Conservation (phyloP, 1,140 invertebrate genomes). For the Physella acuta region DNA sequence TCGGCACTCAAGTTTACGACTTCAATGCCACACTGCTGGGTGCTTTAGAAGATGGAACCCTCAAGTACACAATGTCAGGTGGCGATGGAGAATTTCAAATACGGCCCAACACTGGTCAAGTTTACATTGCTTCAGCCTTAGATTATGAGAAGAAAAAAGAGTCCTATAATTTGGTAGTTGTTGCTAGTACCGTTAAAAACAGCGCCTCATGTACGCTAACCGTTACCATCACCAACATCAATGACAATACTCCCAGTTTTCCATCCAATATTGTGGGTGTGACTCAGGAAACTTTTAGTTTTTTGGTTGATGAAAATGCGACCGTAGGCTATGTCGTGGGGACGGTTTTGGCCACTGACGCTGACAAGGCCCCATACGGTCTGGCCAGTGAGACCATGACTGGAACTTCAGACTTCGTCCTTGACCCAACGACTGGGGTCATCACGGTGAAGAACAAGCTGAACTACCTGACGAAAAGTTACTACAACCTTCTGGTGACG, state of each 20-base stretch:
- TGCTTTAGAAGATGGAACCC: conserved; percentile 16
- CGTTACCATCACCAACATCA: background rate
- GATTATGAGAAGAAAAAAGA: conserved; percentile 20
- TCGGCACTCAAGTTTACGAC: conserved; percentile 1
- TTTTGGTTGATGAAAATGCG: background rate
- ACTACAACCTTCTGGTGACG: background rate
- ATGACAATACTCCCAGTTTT: conserved; percentile 9
- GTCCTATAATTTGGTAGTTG: background rate
- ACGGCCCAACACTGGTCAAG: background rate
- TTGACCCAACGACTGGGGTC: background rate
- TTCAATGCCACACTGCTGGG: conserved; percentile 7
- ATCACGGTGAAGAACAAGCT: background rate
- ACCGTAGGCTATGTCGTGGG: background rate
- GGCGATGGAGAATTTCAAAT: background rate
- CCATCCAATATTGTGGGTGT: background rate
- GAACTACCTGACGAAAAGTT: background rate
- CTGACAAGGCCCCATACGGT: background rate
- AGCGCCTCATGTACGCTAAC: conserved; percentile 7
- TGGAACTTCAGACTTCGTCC: background rate
- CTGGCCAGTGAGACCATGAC: background rate
- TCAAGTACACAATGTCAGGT: background rate
- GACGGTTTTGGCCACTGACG: conserved; percentile 6
- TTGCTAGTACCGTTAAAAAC: too few relatives aligned
- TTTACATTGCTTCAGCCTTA: background rate
- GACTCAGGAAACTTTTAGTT: background rate